Conservation (phyloP, 2,888 invertebrate species). For the Allygus modestus region DNA sequence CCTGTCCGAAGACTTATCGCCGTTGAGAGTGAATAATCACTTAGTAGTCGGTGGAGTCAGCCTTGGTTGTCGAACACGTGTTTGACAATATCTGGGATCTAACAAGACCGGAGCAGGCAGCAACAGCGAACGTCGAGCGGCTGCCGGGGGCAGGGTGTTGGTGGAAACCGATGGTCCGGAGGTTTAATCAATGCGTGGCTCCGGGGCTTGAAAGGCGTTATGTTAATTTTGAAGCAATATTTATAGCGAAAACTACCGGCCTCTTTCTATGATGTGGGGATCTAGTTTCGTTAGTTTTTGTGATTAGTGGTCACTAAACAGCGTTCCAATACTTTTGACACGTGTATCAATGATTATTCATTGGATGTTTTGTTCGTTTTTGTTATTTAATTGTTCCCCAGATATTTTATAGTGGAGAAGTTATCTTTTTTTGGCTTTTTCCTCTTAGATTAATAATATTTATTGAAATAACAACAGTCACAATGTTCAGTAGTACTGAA, state of each 20-base stretch:
- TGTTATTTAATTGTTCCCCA: too few relatives aligned
- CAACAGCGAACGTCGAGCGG: neutral
- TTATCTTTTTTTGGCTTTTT: too few relatives aligned
- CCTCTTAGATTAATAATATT: too few relatives aligned
- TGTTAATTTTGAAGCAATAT: constrained; percentile 20
- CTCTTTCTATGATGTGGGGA: neutral
- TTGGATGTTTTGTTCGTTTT: too few relatives aligned
- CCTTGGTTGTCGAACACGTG: constrained; percentile 26
- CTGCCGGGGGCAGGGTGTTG: neutral
- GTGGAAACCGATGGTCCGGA: neutral
- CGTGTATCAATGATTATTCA: too few relatives aligned
- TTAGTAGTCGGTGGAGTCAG: neutral
- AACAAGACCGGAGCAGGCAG: neutral
- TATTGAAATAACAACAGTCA: too few relatives aligned
- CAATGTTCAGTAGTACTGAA: too few relatives aligned
- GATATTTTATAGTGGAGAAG: too few relatives aligned
- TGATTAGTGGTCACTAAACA: neutral
- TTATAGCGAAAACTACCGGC: constrained; percentile 21
- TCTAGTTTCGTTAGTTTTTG: neutral
- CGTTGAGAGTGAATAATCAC: constrained; percentile 11
- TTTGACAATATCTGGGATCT: constrained; percentile 23
- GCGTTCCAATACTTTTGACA: too few relatives aligned
- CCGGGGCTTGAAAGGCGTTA: constrained; percentile 8
- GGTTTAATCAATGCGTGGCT: neutral
- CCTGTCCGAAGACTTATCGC: neutral